Evolutionary conservation across 2,797 vertebrate genomes (phyloP).

Genomic region (Anguilla anguilla): DNA sequence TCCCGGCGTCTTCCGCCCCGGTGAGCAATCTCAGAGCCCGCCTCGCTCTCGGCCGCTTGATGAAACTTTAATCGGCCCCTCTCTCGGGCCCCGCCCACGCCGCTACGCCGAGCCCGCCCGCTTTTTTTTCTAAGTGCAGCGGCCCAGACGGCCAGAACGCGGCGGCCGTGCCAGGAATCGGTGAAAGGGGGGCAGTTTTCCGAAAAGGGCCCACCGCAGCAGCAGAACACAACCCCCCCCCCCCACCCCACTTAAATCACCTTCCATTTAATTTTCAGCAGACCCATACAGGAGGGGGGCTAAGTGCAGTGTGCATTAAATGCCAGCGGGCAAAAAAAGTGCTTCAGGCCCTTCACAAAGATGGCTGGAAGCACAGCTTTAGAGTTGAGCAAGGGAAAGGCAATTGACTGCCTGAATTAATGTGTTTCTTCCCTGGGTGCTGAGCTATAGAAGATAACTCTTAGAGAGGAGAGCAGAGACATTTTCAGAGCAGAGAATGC

Average conservation of each 20-base stretch:
- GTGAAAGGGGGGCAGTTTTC: neutral
- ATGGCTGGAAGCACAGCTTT: neutral
- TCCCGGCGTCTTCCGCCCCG: constrained; percentile 61
- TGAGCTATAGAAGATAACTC: constrained; percentile 30
- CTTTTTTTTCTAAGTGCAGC: neutral
- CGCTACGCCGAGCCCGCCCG: neutral
- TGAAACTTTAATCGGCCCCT: constrained; percentile 57
- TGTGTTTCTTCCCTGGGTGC: constrained; percentile 24
- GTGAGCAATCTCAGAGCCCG: constrained; percentile 68
- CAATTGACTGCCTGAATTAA: neutral
- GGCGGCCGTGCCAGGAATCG: neutral
- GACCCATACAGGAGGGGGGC: neutral
- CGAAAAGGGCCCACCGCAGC: neutral
- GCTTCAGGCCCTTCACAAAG: constrained; percentile 7
- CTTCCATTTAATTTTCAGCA: constrained; percentile 13
- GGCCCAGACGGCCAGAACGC: neutral
- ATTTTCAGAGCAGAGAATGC: neutral
- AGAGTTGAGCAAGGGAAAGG: neutral
- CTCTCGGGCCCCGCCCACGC: constrained; percentile 31
- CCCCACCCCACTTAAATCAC: neutral
- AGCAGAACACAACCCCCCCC: neutral
- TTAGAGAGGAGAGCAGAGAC: constrained; percentile 13
- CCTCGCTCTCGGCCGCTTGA: constrained; percentile 60
- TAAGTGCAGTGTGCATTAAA: constrained; percentile 11
- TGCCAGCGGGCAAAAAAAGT: constrained; percentile 5